A percentile compares a stretch with the other conserved stretches of the same genome.
These are phyloP conservation scores for Antheraea assamensis DNA, from an alignment of 2,888 invertebrate genomes.

Conservation along the genomic window DNA sequence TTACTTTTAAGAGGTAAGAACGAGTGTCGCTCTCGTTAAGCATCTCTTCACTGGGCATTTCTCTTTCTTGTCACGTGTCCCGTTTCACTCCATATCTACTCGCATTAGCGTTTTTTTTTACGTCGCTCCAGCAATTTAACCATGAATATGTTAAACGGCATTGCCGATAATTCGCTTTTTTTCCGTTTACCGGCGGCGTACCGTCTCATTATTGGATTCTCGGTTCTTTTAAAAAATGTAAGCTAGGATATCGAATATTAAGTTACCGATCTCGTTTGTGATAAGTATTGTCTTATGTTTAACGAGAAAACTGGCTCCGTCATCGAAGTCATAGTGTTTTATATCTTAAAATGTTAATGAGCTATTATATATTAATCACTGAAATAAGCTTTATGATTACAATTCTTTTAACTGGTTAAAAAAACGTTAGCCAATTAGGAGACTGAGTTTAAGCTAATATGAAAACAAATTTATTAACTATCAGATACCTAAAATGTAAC, in stretches of 20 bases:
- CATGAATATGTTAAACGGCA: conserved; percentile 35
- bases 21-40: conserved; percentile 3
- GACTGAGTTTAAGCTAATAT: too few relatives aligned
- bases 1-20: conserved; percentile 8
- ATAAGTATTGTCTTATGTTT: conserved; percentile 18
- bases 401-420: too few relatives aligned
- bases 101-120: conserved; percentile 42
- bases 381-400: background rate
- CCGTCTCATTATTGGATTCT: conserved; percentile 46
- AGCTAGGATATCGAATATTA: conserved; percentile 37
- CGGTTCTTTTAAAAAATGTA: conserved; percentile 32
- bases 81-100: conserved; percentile 33
- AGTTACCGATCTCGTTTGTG: conserved; percentile 36
- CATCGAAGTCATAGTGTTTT: background rate
- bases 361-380: too few relatives aligned
- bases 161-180: conserved; percentile 42
- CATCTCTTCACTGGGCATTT: conserved; percentile 24
- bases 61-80: conserved; percentile 44
- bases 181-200: conserved; percentile 18
- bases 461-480: too few relatives aligned
- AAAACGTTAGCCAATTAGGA: too few relatives aligned
- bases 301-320: background rate
- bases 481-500: too few relatives aligned
- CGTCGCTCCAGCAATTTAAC: conserved; percentile 44
- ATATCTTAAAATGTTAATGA: background rate